These are phyloP conservation scores for Elgonia sp. DNA, from an alignment of 2,888 invertebrate genomes.

Conservation along the genomic window DNA sequence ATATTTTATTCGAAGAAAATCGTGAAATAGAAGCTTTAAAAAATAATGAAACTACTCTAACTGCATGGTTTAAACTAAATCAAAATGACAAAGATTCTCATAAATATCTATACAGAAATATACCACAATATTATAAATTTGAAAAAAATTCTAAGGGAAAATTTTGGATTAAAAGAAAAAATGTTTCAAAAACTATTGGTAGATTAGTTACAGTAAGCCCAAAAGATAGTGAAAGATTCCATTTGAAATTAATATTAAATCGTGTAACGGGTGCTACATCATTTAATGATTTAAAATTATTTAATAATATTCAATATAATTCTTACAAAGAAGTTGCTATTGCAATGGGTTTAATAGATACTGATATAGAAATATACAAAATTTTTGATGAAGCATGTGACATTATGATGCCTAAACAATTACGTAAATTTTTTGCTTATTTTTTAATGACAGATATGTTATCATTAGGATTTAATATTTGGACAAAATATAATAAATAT, in stretches of 20 bases:
- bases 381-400: constrained; percentile 18
- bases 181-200: constrained; percentile 42
- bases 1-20: constrained; percentile 17
- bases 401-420: constrained; percentile 36
- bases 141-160: neutral
- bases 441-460: constrained; percentile 41
- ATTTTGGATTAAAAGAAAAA: neutral
- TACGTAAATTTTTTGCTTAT: constrained; percentile 23
- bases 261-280: constrained; percentile 41
- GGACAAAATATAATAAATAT: constrained; percentile 41
- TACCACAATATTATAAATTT: constrained; percentile 29
- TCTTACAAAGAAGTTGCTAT: constrained; percentile 40
- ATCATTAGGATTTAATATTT: constrained; percentile 30
- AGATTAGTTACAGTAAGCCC: constrained; percentile 58
- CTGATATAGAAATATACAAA: constrained; percentile 6
- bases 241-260: constrained; percentile 62
- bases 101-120: constrained; percentile 46
- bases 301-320: constrained; percentile 45
- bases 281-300: constrained; percentile 53
- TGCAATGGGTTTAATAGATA: constrained; percentile 40
- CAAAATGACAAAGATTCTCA: constrained; percentile 35
- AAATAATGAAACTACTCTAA: constrained; percentile 61
- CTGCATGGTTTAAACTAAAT: constrained; percentile 68
- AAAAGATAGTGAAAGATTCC: constrained; percentile 56
- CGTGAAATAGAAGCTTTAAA: constrained; percentile 20